Evolutionary conservation across 2,797 vertebrate genomes (phyloP), one percentile per base, ranked within the genome.

Genomic region (Urophycis tenuis): DNA sequence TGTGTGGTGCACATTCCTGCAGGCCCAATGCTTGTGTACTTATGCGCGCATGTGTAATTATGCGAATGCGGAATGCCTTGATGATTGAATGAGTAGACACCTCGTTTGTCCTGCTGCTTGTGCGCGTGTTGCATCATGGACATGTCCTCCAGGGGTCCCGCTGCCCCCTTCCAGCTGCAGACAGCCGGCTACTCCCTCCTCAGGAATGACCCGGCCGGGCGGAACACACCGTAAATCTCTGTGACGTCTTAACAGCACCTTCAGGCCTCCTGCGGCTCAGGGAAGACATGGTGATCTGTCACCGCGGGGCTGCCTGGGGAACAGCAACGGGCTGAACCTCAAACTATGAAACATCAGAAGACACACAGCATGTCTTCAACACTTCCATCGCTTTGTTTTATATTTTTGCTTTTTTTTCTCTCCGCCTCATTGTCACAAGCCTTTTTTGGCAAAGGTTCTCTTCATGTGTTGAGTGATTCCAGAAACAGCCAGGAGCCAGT

Each of bases 241-340:
- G 79, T 90, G 89, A 91, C 85, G 29, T 86, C 83, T 87, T 93
- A 92, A 93, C 91, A 90, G 91, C 82, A 90, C 81, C 84, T 86
- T 83, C 82, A 82, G 31, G 71, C 39, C 49, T 85, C 80, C 75
- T 70, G 79, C 74, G 72, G 82, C 81, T 81, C 71, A 71, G 9
- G 77, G 79, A 85, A 85, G 74, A 81, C 85, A 9, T 30, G 64
- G 15, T 14, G 14, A 3, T 30, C 11, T 31, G 25, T 64, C 60
- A 64, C 19, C 60, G 19, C 1, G 14, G 64, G 2, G 14, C n/a
- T 69, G 12, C 32, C 67, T 69, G 73, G 11, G 81, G 53, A 77
- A 19, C 72, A n/a, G n/a, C n/a, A n/a, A 33, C 29, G 30, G 29
- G 12, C 29, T 25, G 9, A 69, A 69, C 29, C 29, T 25, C n/a